A percentile compares a stretch with the other conserved stretches of the same genome.
phyloP scores from a whole-genome alignment of 2,797 vertebrate genomes.

The Lagocephalus sceleratus region DNA sequence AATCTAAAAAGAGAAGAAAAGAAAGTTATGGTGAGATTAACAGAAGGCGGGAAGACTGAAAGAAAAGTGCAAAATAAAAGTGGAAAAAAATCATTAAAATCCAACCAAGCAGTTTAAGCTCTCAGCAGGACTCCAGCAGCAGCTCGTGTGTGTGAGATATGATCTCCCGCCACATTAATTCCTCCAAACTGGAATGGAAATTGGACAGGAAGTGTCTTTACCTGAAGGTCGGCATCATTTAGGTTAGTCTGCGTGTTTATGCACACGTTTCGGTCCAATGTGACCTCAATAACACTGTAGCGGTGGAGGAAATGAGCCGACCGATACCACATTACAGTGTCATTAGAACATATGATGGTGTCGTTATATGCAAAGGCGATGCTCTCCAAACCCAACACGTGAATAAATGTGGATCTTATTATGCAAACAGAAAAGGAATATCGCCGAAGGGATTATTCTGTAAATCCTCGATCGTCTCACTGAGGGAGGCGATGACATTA shows the following conservation, averaged over 20 bases:
- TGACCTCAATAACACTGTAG: slow-evolving; percentile 13
- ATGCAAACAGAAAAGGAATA: slow-evolving; percentile 1
- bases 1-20: background rate
- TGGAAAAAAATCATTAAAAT: slow-evolving; percentile 21
- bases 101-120: slow-evolving; percentile 56
- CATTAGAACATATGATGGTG: no score
- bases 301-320: slow-evolving; percentile 1
- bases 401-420: no score
- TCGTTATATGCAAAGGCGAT: no score
- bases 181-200: slow-evolving; percentile 70
- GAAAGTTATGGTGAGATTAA: background rate
- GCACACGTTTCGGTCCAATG: background rate
- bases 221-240: slow-evolving; percentile 61
- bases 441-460: slow-evolving; percentile 2
- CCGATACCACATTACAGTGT: slow-evolving; percentile 14
- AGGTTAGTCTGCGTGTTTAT: slow-evolving; percentile 10
- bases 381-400: no score
- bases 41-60: background rate
- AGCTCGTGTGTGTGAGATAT: slow-evolving; percentile 13
- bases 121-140: slow-evolving; percentile 42
- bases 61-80: background rate
- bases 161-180: slow-evolving; percentile 70
- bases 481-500: slow-evolving; percentile 46
- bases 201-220: slow-evolving; percentile 42
- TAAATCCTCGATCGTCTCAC: slow-evolving; percentile 40